phyloP scores from a whole-genome alignment of 1,140 invertebrate species.

The Melanaphis sacchari region DNA sequence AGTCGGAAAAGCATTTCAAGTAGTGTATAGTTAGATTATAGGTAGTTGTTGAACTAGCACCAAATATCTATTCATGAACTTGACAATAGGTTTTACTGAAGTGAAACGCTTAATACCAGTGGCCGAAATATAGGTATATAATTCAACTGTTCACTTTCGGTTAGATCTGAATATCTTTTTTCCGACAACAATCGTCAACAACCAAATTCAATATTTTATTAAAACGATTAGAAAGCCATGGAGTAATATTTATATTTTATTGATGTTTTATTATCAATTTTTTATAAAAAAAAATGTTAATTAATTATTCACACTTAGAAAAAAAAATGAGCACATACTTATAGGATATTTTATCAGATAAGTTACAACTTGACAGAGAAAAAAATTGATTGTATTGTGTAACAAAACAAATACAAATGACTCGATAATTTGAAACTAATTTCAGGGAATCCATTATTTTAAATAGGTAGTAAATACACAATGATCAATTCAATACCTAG shows the following conservation, averaged over 20 bases:
- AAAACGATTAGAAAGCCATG: not conserved
- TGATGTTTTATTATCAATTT: not conserved
- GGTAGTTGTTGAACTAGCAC: not conserved
- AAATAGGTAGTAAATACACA: slow-evolving; percentile 6
- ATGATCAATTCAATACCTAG: not conserved
- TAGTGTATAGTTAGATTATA: not conserved
- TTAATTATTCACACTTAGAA: not conserved
- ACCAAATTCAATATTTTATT: not conserved
- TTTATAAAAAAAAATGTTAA: not conserved
- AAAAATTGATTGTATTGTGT: not conserved
- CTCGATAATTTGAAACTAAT: not conserved
- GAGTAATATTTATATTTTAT: not conserved
- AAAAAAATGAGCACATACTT: not conserved
- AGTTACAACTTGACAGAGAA: not conserved
- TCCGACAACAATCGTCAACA: not conserved
- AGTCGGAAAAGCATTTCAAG: not conserved
- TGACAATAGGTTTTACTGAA: slow-evolving; percentile 29
- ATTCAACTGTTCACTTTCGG: slow-evolving; percentile 51
- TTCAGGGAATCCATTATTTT: slow-evolving; percentile 32
- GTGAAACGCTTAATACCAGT: slow-evolving; percentile 27
- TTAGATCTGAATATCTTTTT: slow-evolving; percentile 1
- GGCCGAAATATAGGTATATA: not conserved
- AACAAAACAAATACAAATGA: not conserved
- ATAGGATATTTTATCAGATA: not conserved
- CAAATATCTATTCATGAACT: not conserved